phyloP scores from a whole-genome alignment of 2,797 vertebrate species.

The Etheostoma nigrum region DNA sequence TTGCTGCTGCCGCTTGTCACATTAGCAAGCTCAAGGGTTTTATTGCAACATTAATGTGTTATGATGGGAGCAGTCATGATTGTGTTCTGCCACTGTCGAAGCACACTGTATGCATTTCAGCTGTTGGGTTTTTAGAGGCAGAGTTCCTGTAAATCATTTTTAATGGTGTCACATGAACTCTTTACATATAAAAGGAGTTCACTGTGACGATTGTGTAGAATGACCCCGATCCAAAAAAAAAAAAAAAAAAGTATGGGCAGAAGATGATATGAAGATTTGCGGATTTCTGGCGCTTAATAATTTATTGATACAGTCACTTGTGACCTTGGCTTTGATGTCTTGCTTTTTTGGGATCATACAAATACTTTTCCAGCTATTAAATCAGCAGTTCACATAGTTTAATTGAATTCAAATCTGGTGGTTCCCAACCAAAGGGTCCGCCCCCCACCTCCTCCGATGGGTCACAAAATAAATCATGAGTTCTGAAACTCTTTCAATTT shows the following conservation, averaged over 20 bases:
- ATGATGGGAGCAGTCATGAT: slow-evolving; percentile 73
- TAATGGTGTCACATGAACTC: slow-evolving; percentile 58
- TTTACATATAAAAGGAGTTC: slow-evolving; percentile 70
- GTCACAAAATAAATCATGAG: background rate
- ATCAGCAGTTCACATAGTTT: background rate
- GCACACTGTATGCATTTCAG: slow-evolving; percentile 52
- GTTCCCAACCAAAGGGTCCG: background rate
- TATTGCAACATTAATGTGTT: slow-evolving; percentile 81
- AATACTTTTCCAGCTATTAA: slow-evolving; percentile 16
- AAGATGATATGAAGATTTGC: slow-evolving; percentile 16
- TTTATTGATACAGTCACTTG: slow-evolving; percentile 28
- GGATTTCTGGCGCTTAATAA: slow-evolving; percentile 10
- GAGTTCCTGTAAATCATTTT: slow-evolving; percentile 66
- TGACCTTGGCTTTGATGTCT: slow-evolving; percentile 51
- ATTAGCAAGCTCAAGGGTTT: slow-evolving; percentile 84
- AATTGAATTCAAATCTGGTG: slow-evolving; percentile 8
- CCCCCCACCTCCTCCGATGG: too few species aligned
- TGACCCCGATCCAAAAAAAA: slow-evolving; percentile 36
- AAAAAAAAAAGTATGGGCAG: slow-evolving; percentile 9
- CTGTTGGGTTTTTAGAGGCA: slow-evolving; percentile 61
- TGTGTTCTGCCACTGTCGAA: slow-evolving; percentile 57
- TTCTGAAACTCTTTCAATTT: background rate
- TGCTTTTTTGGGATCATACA: background rate
- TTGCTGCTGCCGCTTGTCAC: slow-evolving; percentile 79
- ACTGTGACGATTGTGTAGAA: slow-evolving; percentile 25